Conservation (phyloP, 2,888 invertebrate species). For the Eupithecia inturbata region DNA sequence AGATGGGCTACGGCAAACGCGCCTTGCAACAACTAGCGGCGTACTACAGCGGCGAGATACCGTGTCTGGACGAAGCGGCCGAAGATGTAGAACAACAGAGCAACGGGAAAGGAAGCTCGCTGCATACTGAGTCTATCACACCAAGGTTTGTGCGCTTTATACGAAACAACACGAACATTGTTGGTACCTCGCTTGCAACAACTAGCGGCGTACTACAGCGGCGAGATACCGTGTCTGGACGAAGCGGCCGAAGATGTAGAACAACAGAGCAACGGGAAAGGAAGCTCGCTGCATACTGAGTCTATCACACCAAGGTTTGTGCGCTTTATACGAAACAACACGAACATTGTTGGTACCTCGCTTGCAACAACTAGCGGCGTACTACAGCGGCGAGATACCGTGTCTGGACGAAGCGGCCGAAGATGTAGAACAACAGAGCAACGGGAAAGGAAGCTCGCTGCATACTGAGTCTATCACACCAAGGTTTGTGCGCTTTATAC, state of each 20-base stretch:
- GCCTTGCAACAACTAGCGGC: constrained; percentile 93
- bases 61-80: constrained; percentile 86
- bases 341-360: constrained; percentile 58
- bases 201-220: constrained; percentile 94
- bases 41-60: constrained; percentile 94
- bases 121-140: constrained; percentile 74
- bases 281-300: constrained; percentile 67
- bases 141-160: constrained; percentile 84
- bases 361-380: constrained; percentile 91
- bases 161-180: not conserved
- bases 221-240: constrained; percentile 89
- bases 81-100: constrained; percentile 79
- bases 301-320: constrained; percentile 85
- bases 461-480: constrained; percentile 84
- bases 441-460: constrained; percentile 52
- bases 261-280: constrained; percentile 60
- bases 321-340: not conserved
- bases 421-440: constrained; percentile 77
- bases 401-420: constrained; percentile 85
- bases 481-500: constrained; percentile 64
- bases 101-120: constrained; percentile 51
- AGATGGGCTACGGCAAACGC: constrained; percentile 98
- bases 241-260: constrained; percentile 82
- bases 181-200: constrained; percentile 85
- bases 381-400: constrained; percentile 93